A percentile compares a stretch with the other conserved stretches of the same genome.
phyloP scores from a whole-genome alignment of 2,888 invertebrate species.

The Empis stercorea region DNA sequence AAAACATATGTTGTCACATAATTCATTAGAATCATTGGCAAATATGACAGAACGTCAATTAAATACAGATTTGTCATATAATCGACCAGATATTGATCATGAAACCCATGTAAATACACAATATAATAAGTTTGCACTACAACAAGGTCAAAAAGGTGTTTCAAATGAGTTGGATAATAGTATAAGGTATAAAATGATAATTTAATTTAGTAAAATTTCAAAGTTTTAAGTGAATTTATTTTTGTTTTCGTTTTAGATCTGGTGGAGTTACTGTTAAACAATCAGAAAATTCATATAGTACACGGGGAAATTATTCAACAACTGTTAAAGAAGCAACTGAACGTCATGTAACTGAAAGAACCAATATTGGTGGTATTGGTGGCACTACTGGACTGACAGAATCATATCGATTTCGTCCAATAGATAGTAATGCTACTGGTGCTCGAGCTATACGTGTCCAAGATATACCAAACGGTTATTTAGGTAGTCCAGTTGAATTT shows the following conservation, averaged over 20 bases:
- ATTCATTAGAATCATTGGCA: constrained; percentile 56
- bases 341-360: constrained; percentile 32
- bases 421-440: constrained; percentile 52
- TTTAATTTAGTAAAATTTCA: background rate
- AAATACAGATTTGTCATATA: constrained; percentile 38
- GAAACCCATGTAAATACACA: constrained; percentile 50
- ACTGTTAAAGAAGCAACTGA: constrained; percentile 35
- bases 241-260: constrained; percentile 19
- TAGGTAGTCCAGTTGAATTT: constrained; percentile 89
- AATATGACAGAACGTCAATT: constrained; percentile 51
- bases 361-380: constrained; percentile 11
- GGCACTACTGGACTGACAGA: constrained; percentile 26
- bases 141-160: constrained; percentile 13
- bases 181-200: constrained; percentile 12
- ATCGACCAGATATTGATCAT: constrained; percentile 41
- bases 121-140: constrained; percentile 41
- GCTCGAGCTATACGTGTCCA: constrained; percentile 77
- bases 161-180: constrained; percentile 27
- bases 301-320: constrained; percentile 31
- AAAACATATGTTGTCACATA: constrained; percentile 55
- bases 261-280: constrained; percentile 34
- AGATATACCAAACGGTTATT: constrained; percentile 70
- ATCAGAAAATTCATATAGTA: constrained; percentile 30
- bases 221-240: background rate
- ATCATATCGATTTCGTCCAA: constrained; percentile 32